A percentile compares a stretch with the other conserved stretches of the same genome.
These are phyloP conservation scores for Cynopterus sphinx DNA, from an alignment of 2,797 vertebrate species.

Conservation along the genomic window DNA sequence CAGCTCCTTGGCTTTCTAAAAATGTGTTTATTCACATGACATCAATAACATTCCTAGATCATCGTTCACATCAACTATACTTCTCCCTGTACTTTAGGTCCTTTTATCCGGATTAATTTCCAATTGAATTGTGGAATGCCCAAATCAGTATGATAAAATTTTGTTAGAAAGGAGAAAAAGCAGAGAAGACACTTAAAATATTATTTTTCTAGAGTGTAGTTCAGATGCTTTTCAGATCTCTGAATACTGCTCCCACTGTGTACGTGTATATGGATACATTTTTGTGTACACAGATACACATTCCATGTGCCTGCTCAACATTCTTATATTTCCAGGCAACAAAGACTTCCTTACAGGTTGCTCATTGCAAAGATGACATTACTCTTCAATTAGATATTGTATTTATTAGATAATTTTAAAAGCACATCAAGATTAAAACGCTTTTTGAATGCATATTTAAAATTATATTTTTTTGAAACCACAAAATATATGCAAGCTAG, in stretches of 20 bases:
- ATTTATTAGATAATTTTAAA: background rate
- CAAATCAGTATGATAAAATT: conserved; percentile 21
- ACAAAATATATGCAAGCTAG: background rate
- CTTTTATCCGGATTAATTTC: conserved; percentile 74
- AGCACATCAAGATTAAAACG: background rate
- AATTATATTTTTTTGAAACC: background rate
- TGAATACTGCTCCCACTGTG: background rate
- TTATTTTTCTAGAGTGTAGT: background rate
- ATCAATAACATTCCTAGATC: conserved; percentile 58
- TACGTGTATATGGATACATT: background rate
- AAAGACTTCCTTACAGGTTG: background rate
- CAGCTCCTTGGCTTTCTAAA: conserved; percentile 10
- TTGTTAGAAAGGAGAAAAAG: background rate
- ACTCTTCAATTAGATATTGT: background rate
- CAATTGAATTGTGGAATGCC: conserved; percentile 70
- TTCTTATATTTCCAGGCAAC: background rate
- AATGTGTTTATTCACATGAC: background rate
- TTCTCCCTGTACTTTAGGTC: conserved; percentile 67
- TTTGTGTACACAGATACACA: background rate
- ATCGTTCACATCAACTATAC: conserved; percentile 60
- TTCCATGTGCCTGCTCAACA: background rate
- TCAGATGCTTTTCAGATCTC: background rate
- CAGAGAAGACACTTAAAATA: background rate
- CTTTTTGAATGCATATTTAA: conserved; percentile 9
- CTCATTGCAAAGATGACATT: background rate